phyloP scores from a whole-genome alignment of 2,797 vertebrate genomes.

The Leuciscus waleckii region DNA sequence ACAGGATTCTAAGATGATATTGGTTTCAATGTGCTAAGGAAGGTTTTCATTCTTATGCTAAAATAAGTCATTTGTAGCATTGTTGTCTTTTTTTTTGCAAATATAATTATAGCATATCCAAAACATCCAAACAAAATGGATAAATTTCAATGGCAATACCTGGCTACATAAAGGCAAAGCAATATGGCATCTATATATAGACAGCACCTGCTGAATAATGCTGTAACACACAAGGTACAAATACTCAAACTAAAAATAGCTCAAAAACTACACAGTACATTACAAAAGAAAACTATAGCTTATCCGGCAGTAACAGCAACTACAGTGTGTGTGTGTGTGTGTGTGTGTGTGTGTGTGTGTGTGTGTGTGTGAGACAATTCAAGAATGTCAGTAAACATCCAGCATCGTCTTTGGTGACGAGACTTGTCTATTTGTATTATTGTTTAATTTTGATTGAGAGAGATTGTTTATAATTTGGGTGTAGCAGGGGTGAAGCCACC shows the following conservation, averaged over 20 bases:
- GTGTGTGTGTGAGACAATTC: conserved; percentile 27
- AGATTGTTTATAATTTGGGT: conserved; percentile 19
- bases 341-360: not conserved
- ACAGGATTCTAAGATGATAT: not conserved
- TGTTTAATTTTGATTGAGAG: not conserved
- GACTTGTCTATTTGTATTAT: conserved; percentile 14
- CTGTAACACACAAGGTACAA: conserved; percentile 35
- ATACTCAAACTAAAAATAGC: conserved; percentile 27
- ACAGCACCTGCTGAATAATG: conserved; percentile 29
- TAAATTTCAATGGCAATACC: conserved; percentile 12
- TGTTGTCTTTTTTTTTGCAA: not conserved
- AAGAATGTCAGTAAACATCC: conserved; percentile 55
- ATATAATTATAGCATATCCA: not conserved
- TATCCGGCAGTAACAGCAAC: conserved; percentile 50
- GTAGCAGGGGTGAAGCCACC: conserved; percentile 24
- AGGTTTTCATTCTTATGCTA: conserved; percentile 8
- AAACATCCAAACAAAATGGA: not conserved
- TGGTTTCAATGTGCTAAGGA: conserved; percentile 11
- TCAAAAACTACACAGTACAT: conserved; percentile 36
- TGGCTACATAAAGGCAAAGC: conserved; percentile 55
- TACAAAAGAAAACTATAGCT: conserved; percentile 50
- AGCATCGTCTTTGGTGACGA: conserved; percentile 53
- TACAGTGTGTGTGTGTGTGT: not conserved
- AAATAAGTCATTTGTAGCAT: not conserved
- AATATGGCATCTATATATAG: conserved; percentile 40